These are phyloP conservation scores for Orius laevigatus DNA, from an alignment of 1,140 invertebrate genomes.

Conservation along the genomic window DNA sequence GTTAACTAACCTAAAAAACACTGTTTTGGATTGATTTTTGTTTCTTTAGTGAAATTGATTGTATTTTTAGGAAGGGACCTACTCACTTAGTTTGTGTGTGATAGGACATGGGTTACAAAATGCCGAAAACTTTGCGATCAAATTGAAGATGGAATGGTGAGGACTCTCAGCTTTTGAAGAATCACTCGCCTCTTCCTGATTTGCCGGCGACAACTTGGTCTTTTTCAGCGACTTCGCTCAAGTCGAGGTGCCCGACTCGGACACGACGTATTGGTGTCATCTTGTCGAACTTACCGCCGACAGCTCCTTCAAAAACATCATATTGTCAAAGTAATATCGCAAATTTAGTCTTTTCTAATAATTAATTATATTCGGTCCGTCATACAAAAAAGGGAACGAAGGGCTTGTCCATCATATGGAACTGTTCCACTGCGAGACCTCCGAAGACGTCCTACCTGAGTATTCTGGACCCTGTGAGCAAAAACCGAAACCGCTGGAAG, in stretches of 20 bases:
- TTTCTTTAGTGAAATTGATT: no score
- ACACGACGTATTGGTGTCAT: slow-evolving; percentile 96
- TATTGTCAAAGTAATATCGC: slow-evolving; percentile 65
- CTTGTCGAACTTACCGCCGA: slow-evolving; percentile 59
- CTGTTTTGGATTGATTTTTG: no score
- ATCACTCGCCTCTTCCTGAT: slow-evolving; percentile 30
- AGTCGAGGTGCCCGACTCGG: slow-evolving; percentile 59
- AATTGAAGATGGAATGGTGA: slow-evolving; percentile 49
- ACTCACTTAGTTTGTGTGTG: slow-evolving; percentile 73
- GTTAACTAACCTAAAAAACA: no score
- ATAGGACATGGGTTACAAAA: slow-evolving; percentile 47
- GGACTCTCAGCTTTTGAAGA: slow-evolving; percentile 58
- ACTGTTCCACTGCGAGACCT: slow-evolving; percentile 80
- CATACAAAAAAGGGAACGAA: slow-evolving; percentile 44
- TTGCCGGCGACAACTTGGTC: slow-evolving; percentile 36
- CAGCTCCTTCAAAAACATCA: slow-evolving; percentile 57
- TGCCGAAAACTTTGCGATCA: slow-evolving; percentile 41
- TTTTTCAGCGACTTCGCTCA: slow-evolving; percentile 35
- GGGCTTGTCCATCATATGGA: slow-evolving; percentile 97
- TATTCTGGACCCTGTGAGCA: slow-evolving; percentile 71
- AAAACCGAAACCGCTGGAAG: slow-evolving; percentile 45
- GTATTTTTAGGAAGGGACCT: slow-evolving; percentile 81
- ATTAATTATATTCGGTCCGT: no score
- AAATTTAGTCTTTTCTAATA: no score
- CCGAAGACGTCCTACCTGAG: slow-evolving; percentile 44